Evolutionary conservation across 2,888 invertebrate genomes (phyloP).

Genomic region (Drosophila demipolita): DNA sequence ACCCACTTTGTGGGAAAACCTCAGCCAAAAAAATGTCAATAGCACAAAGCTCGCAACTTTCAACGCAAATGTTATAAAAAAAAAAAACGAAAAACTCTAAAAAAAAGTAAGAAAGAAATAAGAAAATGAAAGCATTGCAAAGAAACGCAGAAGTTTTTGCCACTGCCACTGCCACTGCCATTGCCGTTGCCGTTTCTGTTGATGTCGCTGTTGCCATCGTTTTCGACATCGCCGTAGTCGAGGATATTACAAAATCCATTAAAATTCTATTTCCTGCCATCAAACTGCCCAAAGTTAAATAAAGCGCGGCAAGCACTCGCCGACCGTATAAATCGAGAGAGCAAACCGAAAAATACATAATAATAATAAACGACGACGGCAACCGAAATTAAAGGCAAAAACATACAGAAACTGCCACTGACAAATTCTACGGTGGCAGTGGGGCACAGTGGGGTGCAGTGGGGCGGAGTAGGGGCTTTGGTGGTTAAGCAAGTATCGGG

Average conservation of each 20-base stretch:
- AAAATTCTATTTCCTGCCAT: conserved; percentile 80
- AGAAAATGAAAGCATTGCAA: conserved; percentile 23
- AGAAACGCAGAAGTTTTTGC: conserved; percentile 55
- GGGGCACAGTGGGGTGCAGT: background rate
- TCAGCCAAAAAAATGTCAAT: conserved; percentile 62
- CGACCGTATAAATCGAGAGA: conserved; percentile 43
- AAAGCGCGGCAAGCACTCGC: conserved; percentile 61
- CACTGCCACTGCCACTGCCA: conserved; percentile 10
- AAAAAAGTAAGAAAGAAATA: conserved; percentile 19
- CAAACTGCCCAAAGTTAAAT: conserved; percentile 80
- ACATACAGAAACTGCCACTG: conserved; percentile 46
- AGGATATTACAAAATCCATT: conserved; percentile 79
- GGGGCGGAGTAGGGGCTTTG: conserved; percentile 11
- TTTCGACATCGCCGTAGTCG: conserved; percentile 38
- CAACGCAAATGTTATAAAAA: conserved; percentile 37
- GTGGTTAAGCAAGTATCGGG: conserved; percentile 13
- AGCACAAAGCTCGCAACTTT: conserved; percentile 50
- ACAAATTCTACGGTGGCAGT: conserved; percentile 35
- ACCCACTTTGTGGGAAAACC: conserved; percentile 45
- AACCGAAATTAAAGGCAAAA: conserved; percentile 57
- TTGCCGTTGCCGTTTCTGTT: background rate
- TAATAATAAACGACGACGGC: conserved; percentile 77
- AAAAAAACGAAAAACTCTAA: conserved; percentile 25
- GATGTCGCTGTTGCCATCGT: conserved; percentile 22
- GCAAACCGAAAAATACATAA: conserved; percentile 67